phyloP scores from a whole-genome alignment of 2,888 invertebrate species.

The Carpatolechia fugitivella region DNA sequence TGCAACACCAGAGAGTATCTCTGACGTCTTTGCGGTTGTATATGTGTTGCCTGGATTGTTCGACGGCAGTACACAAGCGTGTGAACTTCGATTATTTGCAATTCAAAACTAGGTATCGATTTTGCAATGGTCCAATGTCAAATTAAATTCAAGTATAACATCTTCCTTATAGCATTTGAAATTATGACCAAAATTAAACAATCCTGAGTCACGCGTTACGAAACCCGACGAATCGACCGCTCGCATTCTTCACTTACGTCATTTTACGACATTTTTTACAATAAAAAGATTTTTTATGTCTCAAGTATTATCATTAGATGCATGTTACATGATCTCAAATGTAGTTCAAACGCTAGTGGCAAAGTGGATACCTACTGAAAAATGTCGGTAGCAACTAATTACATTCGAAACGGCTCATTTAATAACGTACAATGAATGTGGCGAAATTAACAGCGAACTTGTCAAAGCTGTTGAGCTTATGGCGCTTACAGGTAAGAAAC shows the following conservation, averaged over 20 bases:
- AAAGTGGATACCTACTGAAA: neutral
- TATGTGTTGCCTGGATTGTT: no score
- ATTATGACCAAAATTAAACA: slow-evolving; percentile 11
- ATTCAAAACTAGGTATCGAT: no score
- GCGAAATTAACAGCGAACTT: neutral
- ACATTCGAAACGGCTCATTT: slow-evolving; percentile 12
- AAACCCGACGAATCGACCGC: slow-evolving; percentile 11
- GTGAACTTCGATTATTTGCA: no score
- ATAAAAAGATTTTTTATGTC: slow-evolving; percentile 10
- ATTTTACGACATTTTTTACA: slow-evolving; percentile 8
- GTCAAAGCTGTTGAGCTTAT: no score
- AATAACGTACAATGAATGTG: neutral
- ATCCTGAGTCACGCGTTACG: slow-evolving; percentile 13
- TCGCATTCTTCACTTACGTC: slow-evolving; percentile 16
- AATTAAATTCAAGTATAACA: neutral
- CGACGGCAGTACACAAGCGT: no score
- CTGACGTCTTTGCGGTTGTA: no score
- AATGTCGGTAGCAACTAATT: neutral
- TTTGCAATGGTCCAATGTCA: no score
- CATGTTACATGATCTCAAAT: slow-evolving; percentile 12
- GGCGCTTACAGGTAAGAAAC: no score
- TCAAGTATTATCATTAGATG: slow-evolving; percentile 12
- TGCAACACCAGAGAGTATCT: no score
- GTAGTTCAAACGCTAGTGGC: neutral
- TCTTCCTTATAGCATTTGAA: neutral